Percentiles rank a stretch among this genome's conserved stretches.
Evolutionary conservation across 2,113 vertebrate genomes (phyloP).

Genomic region (Phrynosoma platyrhinos): DNA sequence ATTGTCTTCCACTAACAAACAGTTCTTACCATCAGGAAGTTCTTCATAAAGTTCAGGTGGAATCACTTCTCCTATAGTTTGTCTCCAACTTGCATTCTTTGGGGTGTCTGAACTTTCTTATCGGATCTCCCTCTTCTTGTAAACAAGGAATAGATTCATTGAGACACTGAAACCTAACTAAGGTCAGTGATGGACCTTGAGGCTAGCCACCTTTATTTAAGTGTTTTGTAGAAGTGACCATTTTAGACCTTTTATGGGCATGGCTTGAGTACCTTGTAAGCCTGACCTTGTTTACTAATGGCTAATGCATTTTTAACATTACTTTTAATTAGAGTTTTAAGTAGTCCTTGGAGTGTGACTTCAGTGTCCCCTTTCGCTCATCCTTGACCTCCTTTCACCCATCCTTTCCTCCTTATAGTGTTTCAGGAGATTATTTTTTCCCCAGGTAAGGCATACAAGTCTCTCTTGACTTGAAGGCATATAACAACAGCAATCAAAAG

Average conservation of each 20-base stretch:
- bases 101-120: too few relatives aligned
- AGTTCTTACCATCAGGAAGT: too few relatives aligned
- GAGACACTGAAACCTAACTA: neutral
- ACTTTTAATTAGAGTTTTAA: constrained; percentile 62
- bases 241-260: constrained; percentile 9
- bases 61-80: too few relatives aligned
- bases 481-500: too few relatives aligned
- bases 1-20: too few relatives aligned
- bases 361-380: constrained; percentile 56
- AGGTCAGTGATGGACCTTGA: neutral
- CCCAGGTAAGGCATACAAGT: too few relatives aligned
- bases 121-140: neutral
- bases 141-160: neutral
- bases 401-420: neutral
- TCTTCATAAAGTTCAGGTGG: too few relatives aligned
- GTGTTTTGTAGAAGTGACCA: neutral
- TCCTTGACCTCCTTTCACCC: constrained; percentile 34
- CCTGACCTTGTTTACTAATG: constrained; percentile 49
- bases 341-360: constrained; percentile 24
- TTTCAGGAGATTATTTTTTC: neutral
- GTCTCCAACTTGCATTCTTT: too few relatives aligned
- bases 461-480: too few relatives aligned
- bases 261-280: constrained; percentile 20
- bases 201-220: neutral
- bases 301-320: constrained; percentile 60